A percentile compares a stretch with the other conserved stretches of the same genome.
Evolutionary conservation across 2,113 vertebrate genomes (phyloP).

Genomic region (Protomyctophum bolini): DNA sequence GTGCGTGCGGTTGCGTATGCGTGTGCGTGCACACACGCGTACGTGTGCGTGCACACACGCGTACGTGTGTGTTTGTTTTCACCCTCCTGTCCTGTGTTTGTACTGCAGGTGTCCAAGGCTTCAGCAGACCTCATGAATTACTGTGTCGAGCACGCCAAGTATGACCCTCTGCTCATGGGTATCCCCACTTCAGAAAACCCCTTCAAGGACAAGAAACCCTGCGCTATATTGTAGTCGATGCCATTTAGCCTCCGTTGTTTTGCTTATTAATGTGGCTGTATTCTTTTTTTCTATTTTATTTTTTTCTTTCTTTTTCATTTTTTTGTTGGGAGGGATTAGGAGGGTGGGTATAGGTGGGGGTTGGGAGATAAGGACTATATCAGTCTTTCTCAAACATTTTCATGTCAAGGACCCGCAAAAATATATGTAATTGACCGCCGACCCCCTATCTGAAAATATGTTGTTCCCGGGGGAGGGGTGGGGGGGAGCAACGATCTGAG

Average conservation of each 20-base stretch:
- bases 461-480: too few species aligned
- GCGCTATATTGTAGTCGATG: slow-evolving; percentile 88
- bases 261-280: slow-evolving; percentile 64
- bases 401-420: too few species aligned
- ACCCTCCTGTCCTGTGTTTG: background rate
- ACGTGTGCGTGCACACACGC: too few species aligned
- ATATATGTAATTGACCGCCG: too few species aligned
- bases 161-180: slow-evolving; percentile 90
- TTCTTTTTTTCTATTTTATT: slow-evolving; percentile 12
- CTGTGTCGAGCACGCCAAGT: slow-evolving; percentile 89
- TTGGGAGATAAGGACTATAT: too few species aligned
- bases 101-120: slow-evolving; percentile 92
- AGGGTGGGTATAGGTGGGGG: slow-evolving; percentile 6
- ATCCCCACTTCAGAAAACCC: slow-evolving; percentile 96
- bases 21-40: too few species aligned
- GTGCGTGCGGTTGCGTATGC: background rate
- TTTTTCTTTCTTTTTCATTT: too few species aligned
- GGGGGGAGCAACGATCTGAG: too few species aligned
- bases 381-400: too few species aligned
- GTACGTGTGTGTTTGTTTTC: too few species aligned
- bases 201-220: slow-evolving; percentile 98
- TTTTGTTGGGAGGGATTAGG: slow-evolving; percentile 38
- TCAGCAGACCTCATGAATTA: slow-evolving; percentile 96
- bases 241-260: slow-evolving; percentile 46
- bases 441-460: too few species aligned